Percentiles rank a stretch among this genome's conserved stretches.
phyloP scores from a whole-genome alignment of 2,888 invertebrate species.

The Nycteola revayana region DNA sequence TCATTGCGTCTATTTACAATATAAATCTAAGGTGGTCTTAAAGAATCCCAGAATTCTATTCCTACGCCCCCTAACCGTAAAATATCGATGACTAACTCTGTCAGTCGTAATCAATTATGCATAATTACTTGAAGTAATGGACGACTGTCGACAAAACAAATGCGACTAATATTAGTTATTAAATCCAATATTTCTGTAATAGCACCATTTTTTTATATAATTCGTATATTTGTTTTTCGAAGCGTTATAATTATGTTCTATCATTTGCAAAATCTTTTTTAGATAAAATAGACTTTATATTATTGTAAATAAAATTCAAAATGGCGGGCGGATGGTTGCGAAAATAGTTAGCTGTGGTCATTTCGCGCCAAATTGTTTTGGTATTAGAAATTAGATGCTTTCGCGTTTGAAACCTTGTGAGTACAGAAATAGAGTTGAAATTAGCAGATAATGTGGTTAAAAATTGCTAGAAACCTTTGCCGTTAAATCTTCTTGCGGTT shows the following conservation, averaged over 20 bases:
- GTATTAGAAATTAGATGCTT: not conserved
- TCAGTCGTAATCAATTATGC: no score
- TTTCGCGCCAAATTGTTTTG: not conserved
- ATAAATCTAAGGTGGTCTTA: no score
- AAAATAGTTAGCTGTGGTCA: not conserved
- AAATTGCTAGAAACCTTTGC: not conserved
- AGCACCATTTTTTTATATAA: constrained; percentile 43
- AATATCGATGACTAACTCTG: no score
- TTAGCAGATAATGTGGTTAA: not conserved
- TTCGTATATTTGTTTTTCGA: constrained; percentile 54
- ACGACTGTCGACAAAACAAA: constrained; percentile 20
- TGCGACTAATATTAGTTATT: constrained; percentile 45
- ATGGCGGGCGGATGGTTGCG: not conserved
- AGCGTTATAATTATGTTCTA: constrained; percentile 38
- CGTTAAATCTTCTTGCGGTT: constrained; percentile 44
- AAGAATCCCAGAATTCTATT: no score
- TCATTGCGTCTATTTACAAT: no score
- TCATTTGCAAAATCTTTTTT: constrained; percentile 1
- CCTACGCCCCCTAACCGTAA: no score
- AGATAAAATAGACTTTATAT: not conserved
- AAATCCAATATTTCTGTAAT: constrained; percentile 51
- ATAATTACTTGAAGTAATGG: no score
- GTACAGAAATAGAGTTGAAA: not conserved
- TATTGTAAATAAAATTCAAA: constrained; percentile 2
- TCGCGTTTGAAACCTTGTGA: no score